Base-by-base conservation (phyloP, 2,797 vertebrate genomes). In the Rallus crepitans region DNA sequence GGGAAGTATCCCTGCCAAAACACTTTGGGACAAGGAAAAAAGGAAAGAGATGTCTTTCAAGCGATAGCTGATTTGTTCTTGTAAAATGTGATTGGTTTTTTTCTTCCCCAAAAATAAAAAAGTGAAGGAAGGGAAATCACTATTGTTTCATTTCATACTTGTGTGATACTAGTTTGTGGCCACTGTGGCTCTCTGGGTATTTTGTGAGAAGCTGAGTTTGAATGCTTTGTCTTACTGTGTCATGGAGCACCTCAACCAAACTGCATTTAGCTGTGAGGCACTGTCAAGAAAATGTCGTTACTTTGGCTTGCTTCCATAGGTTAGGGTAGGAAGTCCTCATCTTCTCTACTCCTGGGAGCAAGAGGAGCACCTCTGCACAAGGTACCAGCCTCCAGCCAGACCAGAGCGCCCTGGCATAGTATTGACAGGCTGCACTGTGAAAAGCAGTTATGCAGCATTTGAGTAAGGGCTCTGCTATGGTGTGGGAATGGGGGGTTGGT, bases 381-480 rank as follows among this genome's bases (percentile, higher is more conserved):
- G 30, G 50, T 35, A 23, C 40, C 18, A 10, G 6, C 20, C 47
- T 57, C 37, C 72, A 48, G 30, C 30, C 55, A 40, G 48, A 47
- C 19, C 45, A 55, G 21, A 72, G 35, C 0, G 11, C 45, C 31
- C 53, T 76, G 64, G 23, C 1, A 2, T 18, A 11, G 31, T 8
- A 33, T 11, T 0, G 0, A 11, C 9, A 47, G 17, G 19, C 16
- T 72, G 39, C 3, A 0, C 19, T 33, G 39, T 39, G 75, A 59
- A 83, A 39, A 63, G 60, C 33, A 28, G 33, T 1, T 4, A n/a
- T 9, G 39, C 3, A 2, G 12, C 1, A 0, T 50, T 80, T 64
- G 60, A 47, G 45, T 19, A 15, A 15, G 25, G 35, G 9, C 52
- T 81, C 28, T 82, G 12, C 13, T 0, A 0, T 7, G 31, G 12